Base-by-base conservation (phyloP, 2,888 invertebrate genomes). In the Zeuzera pyrina region DNA sequence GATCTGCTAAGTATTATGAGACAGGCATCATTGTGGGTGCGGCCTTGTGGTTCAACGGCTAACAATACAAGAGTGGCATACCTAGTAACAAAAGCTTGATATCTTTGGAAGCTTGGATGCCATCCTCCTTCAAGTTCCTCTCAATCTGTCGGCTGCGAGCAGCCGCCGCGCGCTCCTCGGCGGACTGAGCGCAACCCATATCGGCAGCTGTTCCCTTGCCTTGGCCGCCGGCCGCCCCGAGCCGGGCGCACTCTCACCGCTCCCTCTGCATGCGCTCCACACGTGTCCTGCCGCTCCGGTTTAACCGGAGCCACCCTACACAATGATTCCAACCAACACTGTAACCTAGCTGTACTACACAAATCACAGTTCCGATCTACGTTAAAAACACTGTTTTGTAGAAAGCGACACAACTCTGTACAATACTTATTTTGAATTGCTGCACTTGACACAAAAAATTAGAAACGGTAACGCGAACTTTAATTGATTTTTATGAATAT, bases 181-280 rank as follows among this genome's bases (percentile, higher is more conserved):
- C 97, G 85, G 97, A 98, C 91, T 98, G 95, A 84, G 98, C 96
- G 89, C 98, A 98, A 87, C 98, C 98, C 98, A 98, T 98, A 71
- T 73, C 81, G 81, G 84, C 74, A 68, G 81, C 74, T 76, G 78
- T 84, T 71, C 62, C 63, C 67, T 63, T 59, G 64, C 67, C 72
- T 76, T 67, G 67, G 71, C 78, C 74, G 78, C 78, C 79, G 72
- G 73, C 72, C 76, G 68, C 68, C 72, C 77, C 79, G 79, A 84
- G 79, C 71, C 78, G 74, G 79, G 85, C 85, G 84, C 83, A 85
- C 79, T 84, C 72, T 85, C 85, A 86, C 86, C 86, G 86, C 85
- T 77, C 78, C 76, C 67, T 78, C 78, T 69, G 83, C 77, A 79
- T 81, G 71, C 81, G 79, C 71, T 70, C 66, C 62, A 57, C 68